phyloP scores from a whole-genome alignment of 2,113 vertebrate genomes.

The Scomber colias region DNA sequence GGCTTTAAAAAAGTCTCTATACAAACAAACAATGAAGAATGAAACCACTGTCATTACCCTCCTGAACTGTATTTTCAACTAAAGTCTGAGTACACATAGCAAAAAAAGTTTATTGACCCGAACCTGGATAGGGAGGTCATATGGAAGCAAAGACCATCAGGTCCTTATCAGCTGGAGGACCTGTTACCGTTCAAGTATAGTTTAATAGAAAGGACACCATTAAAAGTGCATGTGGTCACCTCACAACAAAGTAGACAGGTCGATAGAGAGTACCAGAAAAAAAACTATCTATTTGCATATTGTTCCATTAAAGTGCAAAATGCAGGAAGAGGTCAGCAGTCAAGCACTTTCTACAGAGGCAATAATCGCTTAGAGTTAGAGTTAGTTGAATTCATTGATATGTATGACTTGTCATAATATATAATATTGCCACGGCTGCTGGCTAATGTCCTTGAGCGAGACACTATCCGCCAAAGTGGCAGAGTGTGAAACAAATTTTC shows the following conservation, averaged over 20 bases:
- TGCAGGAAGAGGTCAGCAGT: constrained; percentile 33
- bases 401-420: constrained; percentile 13
- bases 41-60: not conserved
- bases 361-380: constrained; percentile 11
- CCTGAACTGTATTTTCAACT: constrained; percentile 22
- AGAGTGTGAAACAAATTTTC: not conserved
- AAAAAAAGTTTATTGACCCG: constrained; percentile 6
- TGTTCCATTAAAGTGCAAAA: constrained; percentile 36
- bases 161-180: constrained; percentile 4
- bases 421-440: not conserved
- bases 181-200: constrained; percentile 14
- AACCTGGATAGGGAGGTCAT: not conserved
- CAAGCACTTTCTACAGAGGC: constrained; percentile 32
- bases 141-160: constrained; percentile 29
- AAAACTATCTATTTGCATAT: constrained; percentile 40
- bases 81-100: not conserved
- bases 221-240: constrained; percentile 19
- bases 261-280: constrained; percentile 1
- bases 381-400: constrained; percentile 14
- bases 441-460: not conserved
- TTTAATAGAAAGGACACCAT: constrained; percentile 35
- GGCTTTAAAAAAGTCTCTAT: too few species aligned
- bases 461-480: not conserved
- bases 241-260: constrained; percentile 26
- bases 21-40: not conserved